Percentiles rank a stretch among this genome's conserved stretches.
phyloP scores from a whole-genome alignment of 2,888 invertebrate genomes.

The Hermaeophaga mercurialis region DNA sequence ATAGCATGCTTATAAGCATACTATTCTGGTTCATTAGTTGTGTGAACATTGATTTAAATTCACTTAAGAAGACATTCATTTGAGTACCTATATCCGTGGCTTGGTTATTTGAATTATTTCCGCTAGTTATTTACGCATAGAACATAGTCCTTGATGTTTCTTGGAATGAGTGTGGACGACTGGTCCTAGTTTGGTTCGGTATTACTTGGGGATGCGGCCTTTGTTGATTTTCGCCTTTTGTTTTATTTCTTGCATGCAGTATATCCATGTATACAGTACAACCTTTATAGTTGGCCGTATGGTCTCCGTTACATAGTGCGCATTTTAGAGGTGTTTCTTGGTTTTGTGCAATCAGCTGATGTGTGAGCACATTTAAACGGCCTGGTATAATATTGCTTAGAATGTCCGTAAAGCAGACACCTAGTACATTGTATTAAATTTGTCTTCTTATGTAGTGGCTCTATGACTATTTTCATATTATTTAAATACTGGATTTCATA shows the following conservation, averaged over 20 bases:
- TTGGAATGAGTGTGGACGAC: no score
- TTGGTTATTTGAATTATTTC: background rate
- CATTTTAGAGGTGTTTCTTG: constrained; percentile 9
- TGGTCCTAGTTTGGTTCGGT: no score
- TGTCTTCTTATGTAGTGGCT: background rate
- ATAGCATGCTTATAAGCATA: background rate
- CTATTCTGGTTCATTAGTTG: constrained; percentile 10
- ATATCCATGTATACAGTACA: no score
- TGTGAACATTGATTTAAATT: constrained; percentile 10
- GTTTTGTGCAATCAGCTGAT: background rate
- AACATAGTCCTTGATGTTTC: no score
- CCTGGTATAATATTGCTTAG: background rate
- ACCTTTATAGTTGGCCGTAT: constrained; percentile 13
- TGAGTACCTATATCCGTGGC: background rate
- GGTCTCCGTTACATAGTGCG: constrained; percentile 11
- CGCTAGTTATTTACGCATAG: background rate
- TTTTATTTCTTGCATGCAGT: no score
- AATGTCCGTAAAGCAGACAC: constrained; percentile 4
- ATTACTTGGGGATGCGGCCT: no score
- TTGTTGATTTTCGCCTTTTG: no score
- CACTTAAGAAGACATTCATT: constrained; percentile 1
- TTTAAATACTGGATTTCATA: background rate
- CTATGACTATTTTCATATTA: no score
- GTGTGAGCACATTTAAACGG: constrained; percentile 8
- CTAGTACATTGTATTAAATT: constrained; percentile 10